phyloP scores from a whole-genome alignment of 2,888 invertebrate species.

The Aelia acuminata region DNA sequence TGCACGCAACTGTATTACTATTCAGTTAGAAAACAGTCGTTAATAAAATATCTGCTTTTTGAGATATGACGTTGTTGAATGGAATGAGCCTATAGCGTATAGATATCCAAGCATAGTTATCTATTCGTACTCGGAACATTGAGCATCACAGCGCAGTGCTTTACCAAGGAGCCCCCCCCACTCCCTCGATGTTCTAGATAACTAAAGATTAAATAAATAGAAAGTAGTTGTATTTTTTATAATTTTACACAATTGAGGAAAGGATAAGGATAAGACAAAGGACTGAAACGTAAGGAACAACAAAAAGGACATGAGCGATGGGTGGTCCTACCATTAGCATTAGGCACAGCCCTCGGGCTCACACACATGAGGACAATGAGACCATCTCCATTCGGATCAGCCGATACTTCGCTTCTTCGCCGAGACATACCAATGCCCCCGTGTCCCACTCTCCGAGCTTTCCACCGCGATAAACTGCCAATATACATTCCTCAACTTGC shows the following conservation, averaged over 20 bases:
- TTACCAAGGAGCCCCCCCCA: no score
- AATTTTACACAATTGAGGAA: background rate
- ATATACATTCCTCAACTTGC: conserved; percentile 23
- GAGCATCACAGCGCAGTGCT: no score
- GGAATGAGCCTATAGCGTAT: no score
- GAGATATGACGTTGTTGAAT: no score
- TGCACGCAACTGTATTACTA: no score
- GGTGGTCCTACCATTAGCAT: conserved; percentile 25
- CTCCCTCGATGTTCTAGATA: no score
- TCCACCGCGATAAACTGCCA: conserved; percentile 36
- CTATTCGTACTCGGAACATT: no score
- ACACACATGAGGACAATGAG: conserved; percentile 44
- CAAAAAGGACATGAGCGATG: background rate
- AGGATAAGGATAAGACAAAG: background rate
- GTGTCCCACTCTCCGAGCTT: conserved; percentile 21
- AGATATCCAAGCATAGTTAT: no score
- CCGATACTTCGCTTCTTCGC: no score
- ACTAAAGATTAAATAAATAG: no score
- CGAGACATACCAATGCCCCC: conserved; percentile 18
- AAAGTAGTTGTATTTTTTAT: background rate
- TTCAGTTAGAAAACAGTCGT: no score
- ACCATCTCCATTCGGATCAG: conserved; percentile 45
- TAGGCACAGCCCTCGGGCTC: background rate
- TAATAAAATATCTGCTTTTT: no score
- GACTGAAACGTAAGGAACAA: background rate